Conservation (phyloP, 2,888 invertebrate genomes). For the Polyommatus iphigenia region DNA sequence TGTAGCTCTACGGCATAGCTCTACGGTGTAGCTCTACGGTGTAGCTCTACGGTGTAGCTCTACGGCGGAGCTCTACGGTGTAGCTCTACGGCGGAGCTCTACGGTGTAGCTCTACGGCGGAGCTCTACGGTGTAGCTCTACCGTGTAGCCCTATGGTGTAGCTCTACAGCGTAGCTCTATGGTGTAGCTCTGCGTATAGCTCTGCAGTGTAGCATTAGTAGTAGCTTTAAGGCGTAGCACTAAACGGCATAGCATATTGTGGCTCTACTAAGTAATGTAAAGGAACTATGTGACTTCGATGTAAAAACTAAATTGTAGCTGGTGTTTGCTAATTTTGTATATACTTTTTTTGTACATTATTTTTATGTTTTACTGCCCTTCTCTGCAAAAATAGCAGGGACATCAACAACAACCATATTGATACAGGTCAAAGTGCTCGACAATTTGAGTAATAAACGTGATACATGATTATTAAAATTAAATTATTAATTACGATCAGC, state of each 20-base stretch:
- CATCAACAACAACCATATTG: background rate
- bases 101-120: background rate
- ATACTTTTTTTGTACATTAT: background rate
- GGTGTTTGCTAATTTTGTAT: too few relatives aligned
- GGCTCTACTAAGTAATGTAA: background rate
- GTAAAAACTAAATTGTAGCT: too few relatives aligned
- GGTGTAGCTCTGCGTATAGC: too few relatives aligned
- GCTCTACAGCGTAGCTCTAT: background rate
- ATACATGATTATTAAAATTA: conserved; percentile 31
- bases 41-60: background rate
- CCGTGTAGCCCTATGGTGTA: background rate
- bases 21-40: background rate
- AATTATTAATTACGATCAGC: conserved; percentile 30
- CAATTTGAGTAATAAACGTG: conserved; percentile 24
- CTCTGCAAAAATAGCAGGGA: background rate
- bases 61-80: too few relatives aligned
- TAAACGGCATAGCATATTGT: too few relatives aligned
- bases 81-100: background rate
- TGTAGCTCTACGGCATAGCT: background rate
- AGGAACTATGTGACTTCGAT: too few relatives aligned
- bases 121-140: background rate
- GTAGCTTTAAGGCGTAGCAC: background rate
- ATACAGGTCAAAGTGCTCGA: conserved; percentile 14
- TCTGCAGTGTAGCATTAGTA: background rate
- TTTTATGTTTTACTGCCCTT: background rate